Evolutionary conservation across 1,140 invertebrate genomes (phyloP), one percentile per base, ranked within the genome.

Genomic region (Dufourea novaeangliae): DNA sequence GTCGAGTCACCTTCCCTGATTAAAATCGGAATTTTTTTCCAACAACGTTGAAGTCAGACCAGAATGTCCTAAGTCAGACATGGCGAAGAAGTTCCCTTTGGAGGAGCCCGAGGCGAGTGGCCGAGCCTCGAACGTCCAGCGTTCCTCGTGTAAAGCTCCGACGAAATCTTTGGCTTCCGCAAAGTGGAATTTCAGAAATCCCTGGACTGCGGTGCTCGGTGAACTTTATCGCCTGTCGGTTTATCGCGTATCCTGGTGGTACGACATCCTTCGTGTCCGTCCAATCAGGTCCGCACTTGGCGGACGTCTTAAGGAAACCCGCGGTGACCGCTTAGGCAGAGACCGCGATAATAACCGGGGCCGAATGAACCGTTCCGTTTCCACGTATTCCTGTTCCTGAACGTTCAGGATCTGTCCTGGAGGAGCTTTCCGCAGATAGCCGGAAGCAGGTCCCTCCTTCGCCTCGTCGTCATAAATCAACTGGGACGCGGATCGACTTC

Each of bases 201-300:
- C 56, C 46, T 70, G n/a, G n/a, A 34, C 63, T 70, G 61, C 62
- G 79, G 69, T 67, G 57, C 57, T 50, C 69, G 73, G 44, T 77
- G 79, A 86, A 78, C 68, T 80, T 87, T 88, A 88, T 88, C 87
- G 80, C 66, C 39, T 39, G 44, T 52, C 67, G 82, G 79, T 85
- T 88, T 90, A 90, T 89, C 83, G 83, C 87, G 78, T 92, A 88
- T 88, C 88, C 86, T 91, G 90, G 74, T 86, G 88, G 80, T 59
- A 85, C 89, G 86, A 87, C 90, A 90, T 93, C 92, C 92, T 87
- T 90, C 89, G 68, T 89, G 88, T 83, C 84, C 84, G 79, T 89
- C 88, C 71, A 87, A 87, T 86, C 85, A 87, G 76, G 78, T 83
- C 92, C 91, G 62, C 92, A 93, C 87, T 93, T 92, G 87, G 77